A percentile compares a stretch with the other conserved stretches of the same genome.
phyloP scores from a whole-genome alignment of 64 coral and sea anemone genomes.

The Astreopora myriophthalma region DNA sequence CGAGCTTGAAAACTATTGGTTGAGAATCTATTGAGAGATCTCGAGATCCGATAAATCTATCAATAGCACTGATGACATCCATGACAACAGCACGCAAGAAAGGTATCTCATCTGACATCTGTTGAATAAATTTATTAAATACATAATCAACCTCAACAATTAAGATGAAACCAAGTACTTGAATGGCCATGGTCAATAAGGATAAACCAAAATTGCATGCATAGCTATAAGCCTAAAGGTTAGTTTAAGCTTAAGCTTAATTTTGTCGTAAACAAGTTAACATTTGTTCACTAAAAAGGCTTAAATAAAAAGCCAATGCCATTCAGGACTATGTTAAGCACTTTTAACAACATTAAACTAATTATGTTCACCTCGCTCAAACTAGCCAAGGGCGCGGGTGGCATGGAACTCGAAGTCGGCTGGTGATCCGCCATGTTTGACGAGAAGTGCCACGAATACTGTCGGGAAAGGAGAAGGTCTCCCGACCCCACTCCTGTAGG shows the following conservation, averaged over 20 bases:
- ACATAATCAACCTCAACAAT: neutral
- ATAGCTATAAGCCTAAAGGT: neutral
- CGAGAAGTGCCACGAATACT: neutral
- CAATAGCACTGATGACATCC: conserved; percentile 26
- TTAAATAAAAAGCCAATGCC: neutral
- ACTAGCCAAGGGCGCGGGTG: neutral
- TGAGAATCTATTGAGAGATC: conserved; percentile 27
- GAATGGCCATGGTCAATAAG: neutral
- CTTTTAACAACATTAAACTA: neutral
- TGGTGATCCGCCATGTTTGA: neutral
- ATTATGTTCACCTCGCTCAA: neutral
- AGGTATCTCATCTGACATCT: neutral
- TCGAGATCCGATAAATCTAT: conserved; percentile 22
- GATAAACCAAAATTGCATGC: neutral
- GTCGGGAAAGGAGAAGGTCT: too few species aligned
- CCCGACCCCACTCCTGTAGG: too few species aligned
- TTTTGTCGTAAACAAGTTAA: conserved; percentile 1
- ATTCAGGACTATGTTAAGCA: neutral
- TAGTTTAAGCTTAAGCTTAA: neutral
- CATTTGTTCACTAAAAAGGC: neutral
- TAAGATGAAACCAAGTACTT: neutral
- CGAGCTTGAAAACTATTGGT: conserved; percentile 50
- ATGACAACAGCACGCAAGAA: conserved; percentile 19
- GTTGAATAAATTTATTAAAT: neutral
- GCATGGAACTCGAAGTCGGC: too few species aligned